Evolutionary conservation across 2,797 vertebrate species (phyloP), one percentile per base, ranked within the genome.

Genomic region (Ciconia nigra): DNA sequence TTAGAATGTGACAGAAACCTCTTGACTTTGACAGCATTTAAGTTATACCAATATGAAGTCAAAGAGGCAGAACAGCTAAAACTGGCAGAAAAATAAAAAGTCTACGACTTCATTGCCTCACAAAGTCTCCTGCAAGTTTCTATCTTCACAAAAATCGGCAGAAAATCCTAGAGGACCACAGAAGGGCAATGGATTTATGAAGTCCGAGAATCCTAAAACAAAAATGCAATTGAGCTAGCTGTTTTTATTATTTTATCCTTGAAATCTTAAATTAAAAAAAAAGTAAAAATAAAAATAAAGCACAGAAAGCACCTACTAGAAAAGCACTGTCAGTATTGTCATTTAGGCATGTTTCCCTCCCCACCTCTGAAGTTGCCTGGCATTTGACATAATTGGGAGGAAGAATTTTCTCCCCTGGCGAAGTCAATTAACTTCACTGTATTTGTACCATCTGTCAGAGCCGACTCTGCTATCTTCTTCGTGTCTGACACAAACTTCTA

Each of bases 371-470:
- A 86, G 72, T 37, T 77, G n/a, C 83, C 92, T 83, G 57, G 61
- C 81, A 69, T 87, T 69, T 87, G 58, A 81, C 71, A 78, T 72
- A 96, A 96, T 2, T 83, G 61, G 39, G 82, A 94, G 84, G 87
- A 96, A 89, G 54, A 97, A 95, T 96, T 89, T 91, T 96, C 86
- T 96, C 83, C 86, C 83, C 78, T 95, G 71, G 83, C 25, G 1
- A 96, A 94, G 83, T 71, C 93, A 96, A 76, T 94, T 92, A 94
- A 90, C 71, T 96, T 51, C 90, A 29, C 52, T 65, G 25, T 20
- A 57, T 91, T 82, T 76, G 90, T 46, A 93, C 51, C 72, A 89
- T 41, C 86, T 85, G 74, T 81, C 74, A 83, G 81, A 93, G 89
- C 25, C 0, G 0, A 89, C 74, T 39, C 76, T 89, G 81, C 46